A percentile compares a stretch with the other conserved stretches of the same genome.
phyloP scores from a whole-genome alignment of 2,888 invertebrate genomes.

The Eilema griseolum region DNA sequence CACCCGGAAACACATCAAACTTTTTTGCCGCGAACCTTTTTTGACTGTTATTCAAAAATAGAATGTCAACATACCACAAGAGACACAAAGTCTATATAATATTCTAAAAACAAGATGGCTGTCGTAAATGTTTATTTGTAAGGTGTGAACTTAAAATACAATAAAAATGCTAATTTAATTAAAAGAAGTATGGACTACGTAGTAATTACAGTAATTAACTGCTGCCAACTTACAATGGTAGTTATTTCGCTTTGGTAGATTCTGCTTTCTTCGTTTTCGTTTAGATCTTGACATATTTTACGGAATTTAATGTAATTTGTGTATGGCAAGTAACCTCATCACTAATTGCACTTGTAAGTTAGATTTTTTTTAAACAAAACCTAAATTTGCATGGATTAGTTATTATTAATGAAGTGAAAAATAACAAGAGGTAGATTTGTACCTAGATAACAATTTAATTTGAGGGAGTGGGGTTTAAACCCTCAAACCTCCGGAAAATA shows the following conservation, averaged over 20 bases:
- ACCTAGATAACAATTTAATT: too few species aligned
- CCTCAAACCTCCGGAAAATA: too few species aligned
- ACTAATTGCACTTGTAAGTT: too few species aligned
- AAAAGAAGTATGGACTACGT: background rate
- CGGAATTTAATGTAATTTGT: too few species aligned
- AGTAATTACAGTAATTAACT: background rate
- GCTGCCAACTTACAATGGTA: background rate
- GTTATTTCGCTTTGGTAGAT: background rate
- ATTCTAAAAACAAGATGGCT: constrained; percentile 9
- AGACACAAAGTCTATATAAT: constrained; percentile 17
- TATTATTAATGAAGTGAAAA: too few species aligned
- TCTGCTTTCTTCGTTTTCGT: background rate
- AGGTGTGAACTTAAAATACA: background rate
- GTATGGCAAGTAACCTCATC: too few species aligned
- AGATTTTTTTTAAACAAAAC: too few species aligned
- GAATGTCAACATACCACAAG: constrained; percentile 30
- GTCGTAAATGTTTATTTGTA: constrained; percentile 1
- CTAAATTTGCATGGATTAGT: too few species aligned
- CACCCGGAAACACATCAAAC: constrained; percentile 79
- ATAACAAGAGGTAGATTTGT: too few species aligned
- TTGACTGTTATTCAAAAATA: constrained; percentile 42
- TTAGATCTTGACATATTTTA: background rate
- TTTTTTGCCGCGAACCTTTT: constrained; percentile 66
- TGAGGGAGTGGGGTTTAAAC: too few species aligned
- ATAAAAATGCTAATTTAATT: background rate